Base-by-base conservation (phyloP, 2,888 invertebrate genomes). In the Mellilla xanthometata region DNA sequence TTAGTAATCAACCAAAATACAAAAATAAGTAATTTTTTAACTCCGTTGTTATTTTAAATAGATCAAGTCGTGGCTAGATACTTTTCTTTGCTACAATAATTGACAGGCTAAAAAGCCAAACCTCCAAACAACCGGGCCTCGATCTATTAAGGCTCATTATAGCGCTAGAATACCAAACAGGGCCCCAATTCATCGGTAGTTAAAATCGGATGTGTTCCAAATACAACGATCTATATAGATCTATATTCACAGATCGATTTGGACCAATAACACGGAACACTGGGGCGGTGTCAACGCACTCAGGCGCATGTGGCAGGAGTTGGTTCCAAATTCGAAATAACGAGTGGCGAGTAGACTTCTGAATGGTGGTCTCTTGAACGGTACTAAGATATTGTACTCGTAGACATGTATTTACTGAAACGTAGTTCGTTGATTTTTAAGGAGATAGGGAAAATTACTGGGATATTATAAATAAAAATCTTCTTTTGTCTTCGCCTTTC, bases 221-320 rank as follows among this genome's bases (percentile, higher is more conserved):
- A 68, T 24, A 3, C 3, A 8, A 24, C 4, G 4, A 8, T 19
- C 15, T 19, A 24, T 69, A 69, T 54, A n/a, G 68, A 64, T 72
- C 69, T 66, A 62, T 68, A 75, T 74, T 68, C 65, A 62, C 64
- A 50, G 59, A 68, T 68, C 66, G 68, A 81, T 80, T 73, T 74
- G 75, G 78, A 80, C 76, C 82, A 82, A 83, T 83, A 81, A 80
- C 76, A 78, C 73, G 79, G 74, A 77, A 76, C 75, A 62, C 59
- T 61, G 59, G 57, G 51, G 49, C 64, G 72, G 74, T 80, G 84
- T 83, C 84, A 83, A 81, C 71, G 84, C 53, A 70, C 83, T 63
- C 52, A 56, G 49, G 56, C 49, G 52, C 53, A 39, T 38, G 39
- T 48, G 45, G 32, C 42, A 47, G 57, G 48, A 52, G 44, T 28